Evolutionary conservation across 2,113 vertebrate genomes (phyloP).

Genomic region (Camarhynchus parvulus): DNA sequence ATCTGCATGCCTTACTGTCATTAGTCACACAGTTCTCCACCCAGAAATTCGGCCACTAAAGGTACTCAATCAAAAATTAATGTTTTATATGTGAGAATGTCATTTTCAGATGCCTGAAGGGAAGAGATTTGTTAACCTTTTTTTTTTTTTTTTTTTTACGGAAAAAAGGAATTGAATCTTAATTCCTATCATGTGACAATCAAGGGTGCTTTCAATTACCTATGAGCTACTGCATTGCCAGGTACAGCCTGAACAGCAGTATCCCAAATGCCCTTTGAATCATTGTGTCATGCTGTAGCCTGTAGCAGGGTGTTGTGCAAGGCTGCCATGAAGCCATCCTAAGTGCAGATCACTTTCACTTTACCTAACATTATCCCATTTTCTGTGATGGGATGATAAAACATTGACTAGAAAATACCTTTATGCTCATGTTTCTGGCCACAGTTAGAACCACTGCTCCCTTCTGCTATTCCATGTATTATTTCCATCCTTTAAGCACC

Average conservation of each 20-base stretch:
- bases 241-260: not conserved
- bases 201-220: not conserved
- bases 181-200: not conserved
- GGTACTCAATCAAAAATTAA: not conserved
- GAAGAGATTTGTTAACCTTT: not conserved
- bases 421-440: not conserved
- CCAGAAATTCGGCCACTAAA: not conserved
- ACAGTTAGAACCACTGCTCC: not conserved
- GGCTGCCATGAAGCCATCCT: not conserved
- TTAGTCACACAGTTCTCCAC: not conserved
- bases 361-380: not conserved
- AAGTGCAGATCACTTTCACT: not conserved
- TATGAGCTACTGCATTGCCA: not conserved
- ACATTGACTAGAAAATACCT: not conserved
- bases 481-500: not conserved
- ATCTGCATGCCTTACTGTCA: not conserved
- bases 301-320: not conserved
- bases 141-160: not conserved
- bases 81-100: not conserved
- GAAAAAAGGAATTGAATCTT: not conserved
- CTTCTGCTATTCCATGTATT: not conserved
- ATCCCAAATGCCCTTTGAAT: not conserved
- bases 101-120: not conserved
- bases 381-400: not conserved
- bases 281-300: not conserved